Percentiles rank a stretch among this genome's conserved stretches.
phyloP scores from a whole-genome alignment of 2,888 invertebrate genomes.

The Smittia sp. region DNA sequence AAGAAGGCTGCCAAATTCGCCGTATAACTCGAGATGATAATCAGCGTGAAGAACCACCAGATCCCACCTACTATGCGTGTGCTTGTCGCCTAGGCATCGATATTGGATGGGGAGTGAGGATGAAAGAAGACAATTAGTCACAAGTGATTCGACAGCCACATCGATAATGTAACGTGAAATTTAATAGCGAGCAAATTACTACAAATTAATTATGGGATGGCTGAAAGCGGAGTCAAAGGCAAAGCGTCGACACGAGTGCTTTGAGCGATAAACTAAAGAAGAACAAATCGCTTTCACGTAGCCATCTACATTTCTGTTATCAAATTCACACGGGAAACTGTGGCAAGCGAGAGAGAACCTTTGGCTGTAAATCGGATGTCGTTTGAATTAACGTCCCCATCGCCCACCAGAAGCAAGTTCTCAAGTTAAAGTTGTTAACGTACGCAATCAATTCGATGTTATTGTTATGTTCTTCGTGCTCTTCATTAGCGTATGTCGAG shows the following conservation, averaged over 20 bases:
- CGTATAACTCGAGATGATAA: slow-evolving; percentile 97
- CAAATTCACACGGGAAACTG: too few species aligned
- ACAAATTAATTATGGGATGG: not conserved
- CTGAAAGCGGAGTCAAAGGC: too few species aligned
- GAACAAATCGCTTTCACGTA: slow-evolving; percentile 3
- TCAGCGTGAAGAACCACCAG: slow-evolving; percentile 99
- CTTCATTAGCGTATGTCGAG: not conserved
- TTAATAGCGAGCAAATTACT: not conserved
- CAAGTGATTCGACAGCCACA: too few species aligned
- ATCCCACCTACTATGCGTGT: slow-evolving; percentile 94
- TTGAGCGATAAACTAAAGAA: not conserved
- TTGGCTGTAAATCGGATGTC: slow-evolving; percentile 88
- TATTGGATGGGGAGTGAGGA: too few species aligned
- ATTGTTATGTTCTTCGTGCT: not conserved
- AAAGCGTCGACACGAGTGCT: not conserved
- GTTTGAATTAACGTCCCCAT: slow-evolving; percentile 94
- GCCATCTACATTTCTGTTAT: slow-evolving; percentile 40
- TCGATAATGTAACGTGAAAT: not conserved
- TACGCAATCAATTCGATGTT: slow-evolving; percentile 50
- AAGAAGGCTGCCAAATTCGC: slow-evolving; percentile 92
- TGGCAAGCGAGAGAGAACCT: slow-evolving; percentile 59
- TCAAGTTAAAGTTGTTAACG: slow-evolving; percentile 79
- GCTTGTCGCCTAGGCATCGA: slow-evolving; percentile 71
- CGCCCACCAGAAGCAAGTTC: slow-evolving; percentile 94
- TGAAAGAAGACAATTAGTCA: too few species aligned